Conservation (phyloP, 2,113 vertebrate genomes). For the Cinclus mexicanus region DNA sequence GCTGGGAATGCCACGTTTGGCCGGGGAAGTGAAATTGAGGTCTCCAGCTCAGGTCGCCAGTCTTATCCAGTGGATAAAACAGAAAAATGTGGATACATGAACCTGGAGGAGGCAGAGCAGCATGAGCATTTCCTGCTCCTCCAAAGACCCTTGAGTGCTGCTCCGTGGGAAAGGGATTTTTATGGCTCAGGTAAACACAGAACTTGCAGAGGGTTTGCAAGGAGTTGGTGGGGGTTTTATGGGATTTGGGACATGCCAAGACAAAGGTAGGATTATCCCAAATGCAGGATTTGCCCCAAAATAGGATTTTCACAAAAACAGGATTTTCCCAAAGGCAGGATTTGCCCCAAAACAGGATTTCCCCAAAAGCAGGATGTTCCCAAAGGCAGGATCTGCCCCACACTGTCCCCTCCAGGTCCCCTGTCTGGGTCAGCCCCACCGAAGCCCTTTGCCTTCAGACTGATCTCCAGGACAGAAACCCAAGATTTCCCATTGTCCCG, state of each 20-base stretch:
- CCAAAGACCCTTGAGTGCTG: neutral
- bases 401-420: neutral
- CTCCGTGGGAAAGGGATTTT: rapidly evolving
- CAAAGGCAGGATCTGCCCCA: neutral
- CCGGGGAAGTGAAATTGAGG: neutral
- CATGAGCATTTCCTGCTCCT: neutral
- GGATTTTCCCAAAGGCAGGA: neutral
- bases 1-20: neutral
- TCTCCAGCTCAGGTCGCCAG: too few relatives aligned
- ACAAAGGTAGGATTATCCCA: neutral
- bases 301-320: neutral
- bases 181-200: neutral
- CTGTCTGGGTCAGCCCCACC: too few relatives aligned
- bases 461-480: too few relatives aligned
- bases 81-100: rapidly evolving
- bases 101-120: neutral
- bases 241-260: neutral
- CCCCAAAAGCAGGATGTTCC: neutral
- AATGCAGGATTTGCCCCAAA: neutral
- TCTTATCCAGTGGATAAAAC: neutral
- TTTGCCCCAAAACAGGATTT: neutral
- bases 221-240: neutral
- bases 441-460: too few relatives aligned
- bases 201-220: neutral
- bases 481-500: too few relatives aligned